Evolutionary conservation across 2,113 vertebrate species (phyloP), one percentile per base, ranked within the genome.

Genomic region (Syngnathus scovelli): DNA sequence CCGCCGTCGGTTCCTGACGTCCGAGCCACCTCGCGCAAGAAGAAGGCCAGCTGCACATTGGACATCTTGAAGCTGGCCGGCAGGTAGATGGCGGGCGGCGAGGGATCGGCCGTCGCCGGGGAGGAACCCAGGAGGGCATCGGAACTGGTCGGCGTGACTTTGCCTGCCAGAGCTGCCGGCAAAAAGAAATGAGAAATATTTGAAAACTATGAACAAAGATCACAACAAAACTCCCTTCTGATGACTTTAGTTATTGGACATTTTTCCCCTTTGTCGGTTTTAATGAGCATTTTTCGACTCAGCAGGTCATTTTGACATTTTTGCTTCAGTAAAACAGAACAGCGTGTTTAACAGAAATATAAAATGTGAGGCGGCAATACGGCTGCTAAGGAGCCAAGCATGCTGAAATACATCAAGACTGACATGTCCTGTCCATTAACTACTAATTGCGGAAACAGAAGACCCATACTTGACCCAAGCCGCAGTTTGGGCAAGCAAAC

Each of bases 61-160:
- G 95, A 98, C 85, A 99, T 92, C 77, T 95, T 95, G 86, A 97
- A 98, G 90, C 89, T 98, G 72, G 95, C 93, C 0, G 95, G 97
- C 62, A 99, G 92, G 64, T 90, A 91, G 27, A 93, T 67, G 0
- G 81, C 87, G 48, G 78, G 91, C 0, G 89, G 90, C 4, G 68
- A 73, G 23, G 85, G 83, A 37, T 79, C 86, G 81, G 85, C 73
- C 8, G 85, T 86, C 67, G 91, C 75, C 1, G 88, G 89, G 0
- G 87, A 87, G 0, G 84, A 71, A 33, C 87, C 85, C 70, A 94
- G 90, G 0, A 93, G 74, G 0, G 90, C 90, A 51, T 94, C 92
- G 0, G 93, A 88, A 83, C 90, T 93, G 83, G 95, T 93, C 0
- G 90, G 92, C n/a, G 89, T 87, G 6, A 88, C 84, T 86, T 92